phyloP scores from a whole-genome alignment of 64 coral and sea anemone genomes.

The Pocillopora damicornis region DNA sequence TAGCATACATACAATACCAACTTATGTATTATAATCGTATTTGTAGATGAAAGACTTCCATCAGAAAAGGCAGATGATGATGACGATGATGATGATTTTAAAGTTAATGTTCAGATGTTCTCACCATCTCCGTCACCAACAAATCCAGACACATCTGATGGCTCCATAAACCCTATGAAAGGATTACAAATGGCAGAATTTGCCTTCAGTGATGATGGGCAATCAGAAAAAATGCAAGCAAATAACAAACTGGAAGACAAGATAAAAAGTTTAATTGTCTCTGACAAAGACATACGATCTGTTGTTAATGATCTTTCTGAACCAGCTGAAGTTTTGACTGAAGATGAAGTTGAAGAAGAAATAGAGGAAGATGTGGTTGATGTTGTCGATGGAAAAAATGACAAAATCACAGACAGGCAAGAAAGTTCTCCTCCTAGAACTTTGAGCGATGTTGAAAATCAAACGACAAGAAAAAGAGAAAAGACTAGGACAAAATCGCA shows the following conservation, averaged over 20 bases:
- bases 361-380: constrained; percentile 73
- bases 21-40: neutral
- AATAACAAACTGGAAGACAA: constrained; percentile 54
- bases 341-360: constrained; percentile 84
- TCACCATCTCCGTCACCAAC: constrained; percentile 39
- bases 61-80: constrained; percentile 28
- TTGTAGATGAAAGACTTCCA: constrained; percentile 12
- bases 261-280: constrained; percentile 24
- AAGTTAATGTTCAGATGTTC: constrained; percentile 78
- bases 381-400: constrained; percentile 2
- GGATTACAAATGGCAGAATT: constrained; percentile 86
- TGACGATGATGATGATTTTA: constrained; percentile 90
- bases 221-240: constrained; percentile 45
- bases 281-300: constrained; percentile 31
- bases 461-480: constrained; percentile 9
- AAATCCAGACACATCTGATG: constrained; percentile 47
- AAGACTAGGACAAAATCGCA: constrained; percentile 21
- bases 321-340: constrained; percentile 70
- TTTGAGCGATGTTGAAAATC: constrained; percentile 29
- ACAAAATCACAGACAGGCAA: neutral
- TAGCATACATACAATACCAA: too few species aligned
- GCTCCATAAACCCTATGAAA: constrained; percentile 74
- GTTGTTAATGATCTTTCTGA: constrained; percentile 40
- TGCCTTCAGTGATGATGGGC: constrained; percentile 59
- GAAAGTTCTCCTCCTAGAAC: constrained; percentile 29